These are phyloP conservation scores for Momotus momota DNA, from an alignment of 2,797 vertebrate species.

Conservation along the genomic window DNA sequence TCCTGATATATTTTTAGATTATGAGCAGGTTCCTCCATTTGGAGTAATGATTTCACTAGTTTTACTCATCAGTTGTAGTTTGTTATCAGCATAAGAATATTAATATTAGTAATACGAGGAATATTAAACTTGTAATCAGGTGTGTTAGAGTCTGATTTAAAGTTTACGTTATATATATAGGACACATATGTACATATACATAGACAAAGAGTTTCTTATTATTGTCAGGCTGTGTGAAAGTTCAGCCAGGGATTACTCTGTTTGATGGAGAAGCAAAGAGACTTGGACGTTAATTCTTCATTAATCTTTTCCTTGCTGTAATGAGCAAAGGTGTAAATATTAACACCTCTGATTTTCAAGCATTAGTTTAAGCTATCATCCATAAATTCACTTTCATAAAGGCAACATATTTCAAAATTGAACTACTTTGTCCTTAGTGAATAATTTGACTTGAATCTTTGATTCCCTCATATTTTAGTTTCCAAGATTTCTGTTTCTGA, in stretches of 20 bases:
- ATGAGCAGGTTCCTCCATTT: neutral
- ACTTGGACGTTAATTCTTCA: constrained; percentile 75
- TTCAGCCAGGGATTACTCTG: constrained; percentile 62
- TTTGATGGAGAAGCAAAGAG: constrained; percentile 69
- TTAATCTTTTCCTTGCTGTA: constrained; percentile 77
- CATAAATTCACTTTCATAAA: constrained; percentile 69
- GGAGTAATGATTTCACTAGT: neutral
- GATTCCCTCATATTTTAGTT: constrained; percentile 64
- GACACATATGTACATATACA: neutral
- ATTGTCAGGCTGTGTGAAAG: constrained; percentile 64
- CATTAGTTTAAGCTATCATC: constrained; percentile 65
- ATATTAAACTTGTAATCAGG: neutral
- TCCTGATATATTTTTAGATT: neutral
- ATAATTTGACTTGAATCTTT: constrained; percentile 45
- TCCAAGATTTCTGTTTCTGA: constrained; percentile 28
- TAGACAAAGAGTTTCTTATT: constrained; percentile 3
- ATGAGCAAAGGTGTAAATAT: constrained; percentile 82
- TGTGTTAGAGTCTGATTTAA: neutral
- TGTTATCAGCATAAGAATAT: neutral
- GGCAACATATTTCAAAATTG: constrained; percentile 63
- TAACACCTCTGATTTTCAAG: constrained; percentile 78
- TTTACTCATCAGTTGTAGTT: constrained; percentile 16
- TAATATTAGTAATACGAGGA: neutral
- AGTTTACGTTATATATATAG: neutral
- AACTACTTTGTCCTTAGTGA: constrained; percentile 30